Evolutionary conservation across 1,140 invertebrate species (phyloP).

Genomic region (Thaumetopoea pityocampa): DNA sequence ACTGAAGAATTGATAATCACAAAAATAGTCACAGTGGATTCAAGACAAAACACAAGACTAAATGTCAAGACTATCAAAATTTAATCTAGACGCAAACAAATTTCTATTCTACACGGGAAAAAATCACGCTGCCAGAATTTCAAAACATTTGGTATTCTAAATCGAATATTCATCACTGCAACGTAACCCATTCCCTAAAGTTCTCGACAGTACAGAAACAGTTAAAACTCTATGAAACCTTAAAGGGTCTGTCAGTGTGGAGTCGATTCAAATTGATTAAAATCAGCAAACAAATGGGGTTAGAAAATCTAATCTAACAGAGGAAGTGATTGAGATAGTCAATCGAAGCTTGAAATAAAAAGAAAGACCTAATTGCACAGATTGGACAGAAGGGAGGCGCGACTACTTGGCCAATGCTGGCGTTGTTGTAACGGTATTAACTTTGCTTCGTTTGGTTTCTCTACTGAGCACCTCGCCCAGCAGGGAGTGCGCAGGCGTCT

Average conservation of each 20-base stretch:
- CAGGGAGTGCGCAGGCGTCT: slow-evolving; percentile 84
- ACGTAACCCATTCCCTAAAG: slow-evolving; percentile 31
- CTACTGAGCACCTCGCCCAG: slow-evolving; percentile 82
- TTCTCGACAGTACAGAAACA: slow-evolving; percentile 15
- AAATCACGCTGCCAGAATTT: slow-evolving; percentile 37
- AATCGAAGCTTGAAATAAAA: slow-evolving; percentile 66
- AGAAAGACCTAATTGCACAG: slow-evolving; percentile 72
- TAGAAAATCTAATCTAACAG: slow-evolving; percentile 53
- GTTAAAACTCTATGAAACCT: slow-evolving; percentile 27
- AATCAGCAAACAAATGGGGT: slow-evolving; percentile 27
- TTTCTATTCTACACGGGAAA: slow-evolving; percentile 44
- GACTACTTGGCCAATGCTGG: slow-evolving; percentile 71
- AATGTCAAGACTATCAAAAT: slow-evolving; percentile 30
- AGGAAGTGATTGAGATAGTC: slow-evolving; percentile 48
- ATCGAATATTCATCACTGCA: slow-evolving; percentile 22
- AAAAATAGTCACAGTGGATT: slow-evolving; percentile 34
- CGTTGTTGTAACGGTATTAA: slow-evolving; percentile 70
- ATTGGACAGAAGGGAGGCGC: slow-evolving; percentile 70
- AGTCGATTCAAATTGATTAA: slow-evolving; percentile 25
- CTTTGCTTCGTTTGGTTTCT: slow-evolving; percentile 72
- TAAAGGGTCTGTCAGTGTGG: slow-evolving; percentile 18
- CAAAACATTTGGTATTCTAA: too few species aligned
- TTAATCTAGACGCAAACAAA: slow-evolving; percentile 33
- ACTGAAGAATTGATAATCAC: slow-evolving; percentile 28
- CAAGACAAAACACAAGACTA: slow-evolving; percentile 34